Percentiles rank a stretch among this genome's conserved stretches.
phyloP scores from a whole-genome alignment of 2,113 vertebrate species.

The Zosterops pallidus region DNA sequence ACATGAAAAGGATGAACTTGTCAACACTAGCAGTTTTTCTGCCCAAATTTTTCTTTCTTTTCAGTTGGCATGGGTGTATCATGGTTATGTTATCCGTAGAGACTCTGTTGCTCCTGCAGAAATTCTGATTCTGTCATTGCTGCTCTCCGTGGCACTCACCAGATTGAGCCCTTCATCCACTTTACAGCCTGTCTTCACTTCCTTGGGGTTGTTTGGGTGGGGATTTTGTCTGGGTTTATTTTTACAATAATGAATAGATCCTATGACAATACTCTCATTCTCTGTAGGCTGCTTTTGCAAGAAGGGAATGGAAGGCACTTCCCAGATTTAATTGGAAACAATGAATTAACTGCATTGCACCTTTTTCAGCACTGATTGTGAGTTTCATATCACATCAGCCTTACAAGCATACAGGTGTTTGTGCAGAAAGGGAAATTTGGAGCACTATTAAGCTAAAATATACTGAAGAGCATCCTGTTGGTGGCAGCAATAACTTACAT shows the following conservation, averaged over 20 bases:
- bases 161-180: background rate
- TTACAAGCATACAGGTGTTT: background rate
- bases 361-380: background rate
- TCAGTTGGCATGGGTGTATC: accelerated
- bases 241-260: background rate
- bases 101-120: background rate
- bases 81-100: background rate
- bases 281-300: background rate
- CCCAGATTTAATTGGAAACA: background rate
- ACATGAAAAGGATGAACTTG: background rate
- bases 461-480: constrained; percentile 12
- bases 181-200: background rate
- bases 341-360: background rate
- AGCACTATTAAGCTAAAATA: background rate
- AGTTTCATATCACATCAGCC: background rate
- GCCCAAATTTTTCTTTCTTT: background rate
- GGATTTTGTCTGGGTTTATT: background rate
- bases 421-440: background rate
- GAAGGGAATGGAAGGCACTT: background rate
- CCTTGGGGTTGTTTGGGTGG: background rate
- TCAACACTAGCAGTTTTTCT: background rate
- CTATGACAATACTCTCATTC: background rate
- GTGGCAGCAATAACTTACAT: constrained; percentile 62
- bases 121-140: background rate
- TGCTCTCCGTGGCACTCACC: background rate